These are phyloP conservation scores for Tamias sibiricus DNA, from an alignment of 2,113 vertebrate species.

Conservation along the genomic window DNA sequence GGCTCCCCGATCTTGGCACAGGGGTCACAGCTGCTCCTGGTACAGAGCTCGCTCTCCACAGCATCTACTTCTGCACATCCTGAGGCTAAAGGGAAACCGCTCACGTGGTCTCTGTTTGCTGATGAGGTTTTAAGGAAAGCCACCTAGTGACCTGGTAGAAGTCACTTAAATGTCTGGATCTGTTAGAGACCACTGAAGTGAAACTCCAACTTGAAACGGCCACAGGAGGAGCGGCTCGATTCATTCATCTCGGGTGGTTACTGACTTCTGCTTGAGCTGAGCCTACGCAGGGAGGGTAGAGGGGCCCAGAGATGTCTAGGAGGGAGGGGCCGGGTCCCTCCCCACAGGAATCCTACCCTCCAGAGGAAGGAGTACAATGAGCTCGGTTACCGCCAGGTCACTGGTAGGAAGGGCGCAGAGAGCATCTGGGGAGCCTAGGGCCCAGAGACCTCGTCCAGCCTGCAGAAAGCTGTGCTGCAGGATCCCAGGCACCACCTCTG, in stretches of 20 bases:
- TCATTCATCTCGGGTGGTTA: not conserved
- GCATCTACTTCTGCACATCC: not conserved
- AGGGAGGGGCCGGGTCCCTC: not conserved
- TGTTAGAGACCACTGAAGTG: not conserved
- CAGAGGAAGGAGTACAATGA: not conserved
- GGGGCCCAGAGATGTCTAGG: not conserved
- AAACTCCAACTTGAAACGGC: constrained; percentile 23
- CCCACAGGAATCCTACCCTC: not conserved
- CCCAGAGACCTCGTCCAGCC: not conserved
- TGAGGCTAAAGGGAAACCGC: not conserved
- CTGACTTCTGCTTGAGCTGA: not conserved
- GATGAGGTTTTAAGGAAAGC: constrained; percentile 22
- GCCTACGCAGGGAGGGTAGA: not conserved
- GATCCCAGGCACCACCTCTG: not conserved
- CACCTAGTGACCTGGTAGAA: not conserved
- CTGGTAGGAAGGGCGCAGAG: not conserved
- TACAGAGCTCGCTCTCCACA: not conserved
- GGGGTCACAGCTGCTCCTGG: not conserved
- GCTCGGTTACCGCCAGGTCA: not conserved
- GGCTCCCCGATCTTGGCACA: not conserved
- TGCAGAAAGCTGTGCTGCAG: not conserved
- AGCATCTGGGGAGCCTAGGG: not conserved
- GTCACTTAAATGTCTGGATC: not conserved
- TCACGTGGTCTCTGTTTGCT: not conserved
- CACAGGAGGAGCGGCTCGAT: not conserved